Percentiles rank a stretch among this genome's conserved stretches.
Conservation (phyloP, 2,888 invertebrate genomes). For the Phaedon cochleariae region DNA sequence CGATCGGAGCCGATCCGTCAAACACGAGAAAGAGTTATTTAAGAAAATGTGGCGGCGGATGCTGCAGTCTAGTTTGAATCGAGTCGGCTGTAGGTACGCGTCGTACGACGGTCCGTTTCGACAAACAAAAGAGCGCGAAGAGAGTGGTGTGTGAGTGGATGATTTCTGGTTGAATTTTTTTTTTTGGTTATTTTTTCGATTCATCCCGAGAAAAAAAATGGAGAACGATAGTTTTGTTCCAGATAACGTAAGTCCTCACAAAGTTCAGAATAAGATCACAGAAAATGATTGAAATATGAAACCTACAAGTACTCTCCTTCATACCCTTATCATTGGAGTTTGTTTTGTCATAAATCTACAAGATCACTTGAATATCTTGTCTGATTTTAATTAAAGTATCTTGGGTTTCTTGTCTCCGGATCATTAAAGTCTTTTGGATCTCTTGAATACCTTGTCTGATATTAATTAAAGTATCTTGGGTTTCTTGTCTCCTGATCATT, state of each 20-base stretch:
- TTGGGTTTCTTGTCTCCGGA: not conserved
- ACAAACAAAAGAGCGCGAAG: constrained; percentile 49
- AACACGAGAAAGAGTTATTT: constrained; percentile 15
- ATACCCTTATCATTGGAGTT: not conserved
- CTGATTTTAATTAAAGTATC: no score
- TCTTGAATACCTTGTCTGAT: not conserved
- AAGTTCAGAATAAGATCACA: no score
- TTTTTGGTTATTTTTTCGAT: constrained; percentile 46
- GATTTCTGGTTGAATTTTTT: constrained; percentile 52
- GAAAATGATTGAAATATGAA: not conserved
- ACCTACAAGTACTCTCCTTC: no score
- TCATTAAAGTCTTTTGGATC: not conserved
- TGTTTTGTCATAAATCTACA: not conserved
- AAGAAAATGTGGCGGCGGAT: constrained; percentile 31
- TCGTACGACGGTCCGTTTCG: constrained; percentile 23
- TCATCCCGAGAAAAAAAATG: constrained; percentile 41
- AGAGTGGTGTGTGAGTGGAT: constrained; percentile 61
- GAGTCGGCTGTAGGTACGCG: constrained; percentile 4
- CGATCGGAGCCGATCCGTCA: constrained; percentile 5
- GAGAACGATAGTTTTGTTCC: constrained; percentile 58
- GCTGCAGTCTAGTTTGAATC: constrained; percentile 20
- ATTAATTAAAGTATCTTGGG: no score
- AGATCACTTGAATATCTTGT: not conserved
- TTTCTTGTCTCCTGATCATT: not conserved
- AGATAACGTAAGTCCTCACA: constrained; percentile 57